Percentiles rank a stretch among this genome's conserved stretches.
Evolutionary conservation across 2,113 vertebrate species (phyloP).

Genomic region (Nothoprocta pentlandii): DNA sequence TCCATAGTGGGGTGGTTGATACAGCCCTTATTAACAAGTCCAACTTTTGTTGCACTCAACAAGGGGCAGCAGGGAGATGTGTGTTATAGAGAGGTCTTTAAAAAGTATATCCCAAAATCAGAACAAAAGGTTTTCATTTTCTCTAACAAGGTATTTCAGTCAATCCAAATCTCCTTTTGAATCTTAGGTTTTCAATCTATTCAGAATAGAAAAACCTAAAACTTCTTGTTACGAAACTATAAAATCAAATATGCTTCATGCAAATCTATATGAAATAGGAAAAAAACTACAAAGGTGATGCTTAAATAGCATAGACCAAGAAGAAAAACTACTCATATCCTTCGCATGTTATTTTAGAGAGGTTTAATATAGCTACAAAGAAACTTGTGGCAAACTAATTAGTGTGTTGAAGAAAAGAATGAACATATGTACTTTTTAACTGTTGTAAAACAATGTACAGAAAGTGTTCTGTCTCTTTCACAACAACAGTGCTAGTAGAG

Average conservation of each 20-base stretch:
- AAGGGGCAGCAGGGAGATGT: background rate
- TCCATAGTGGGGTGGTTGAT: background rate
- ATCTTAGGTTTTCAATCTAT: background rate
- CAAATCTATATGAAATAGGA: background rate
- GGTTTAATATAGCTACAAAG: background rate
- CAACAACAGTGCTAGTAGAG: background rate
- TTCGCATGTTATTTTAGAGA: background rate
- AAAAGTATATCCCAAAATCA: background rate
- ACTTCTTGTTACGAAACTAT: background rate
- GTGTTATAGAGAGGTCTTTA: background rate
- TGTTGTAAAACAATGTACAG: background rate
- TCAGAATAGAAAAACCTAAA: accelerated
- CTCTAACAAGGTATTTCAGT: too few species aligned
- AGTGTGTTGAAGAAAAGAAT: background rate
- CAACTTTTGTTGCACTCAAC: background rate
- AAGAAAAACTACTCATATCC: background rate
- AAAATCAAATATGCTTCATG: background rate
- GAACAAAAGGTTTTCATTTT: background rate
- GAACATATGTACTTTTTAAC: slow-evolving; percentile 28
- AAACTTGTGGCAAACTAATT: background rate
- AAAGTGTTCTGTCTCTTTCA: slow-evolving; percentile 22
- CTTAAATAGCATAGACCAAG: background rate
- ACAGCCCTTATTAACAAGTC: background rate
- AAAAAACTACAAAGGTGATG: background rate
- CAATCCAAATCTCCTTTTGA: background rate